phyloP scores from a whole-genome alignment of 1,140 invertebrate genomes.

The Andrena cerasifolii region DNA sequence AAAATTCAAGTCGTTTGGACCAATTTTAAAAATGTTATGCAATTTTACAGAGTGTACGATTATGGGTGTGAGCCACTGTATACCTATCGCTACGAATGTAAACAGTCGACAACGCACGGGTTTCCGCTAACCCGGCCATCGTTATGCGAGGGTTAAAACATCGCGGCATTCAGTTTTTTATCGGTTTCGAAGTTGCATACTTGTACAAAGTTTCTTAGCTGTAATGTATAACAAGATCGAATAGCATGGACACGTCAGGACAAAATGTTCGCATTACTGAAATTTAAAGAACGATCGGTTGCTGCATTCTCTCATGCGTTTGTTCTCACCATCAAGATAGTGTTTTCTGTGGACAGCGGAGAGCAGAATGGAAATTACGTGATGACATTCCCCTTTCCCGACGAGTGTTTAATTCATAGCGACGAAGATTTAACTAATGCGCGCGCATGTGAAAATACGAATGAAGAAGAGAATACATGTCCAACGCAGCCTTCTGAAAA shows the following conservation, averaged over 20 bases:
- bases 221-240: conserved; percentile 62
- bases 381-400: background rate
- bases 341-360: conserved; percentile 2
- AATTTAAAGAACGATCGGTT: conserved; percentile 73
- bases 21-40: no score
- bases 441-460: background rate
- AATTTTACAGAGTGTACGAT: no score
- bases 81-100: no score
- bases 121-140: no score
- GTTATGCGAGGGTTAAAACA: no score
- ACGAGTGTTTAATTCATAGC: background rate
- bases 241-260: conserved; percentile 77
- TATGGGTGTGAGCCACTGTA: no score
- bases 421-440: background rate
- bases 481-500: background rate
- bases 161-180: no score
- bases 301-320: conserved; percentile 74
- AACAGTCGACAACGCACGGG: no score
- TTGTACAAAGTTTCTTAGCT: conserved; percentile 62
- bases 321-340: conserved; percentile 73
- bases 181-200: background rate
- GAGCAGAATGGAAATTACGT: background rate
- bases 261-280: conserved; percentile 78
- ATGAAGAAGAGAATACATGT: background rate
- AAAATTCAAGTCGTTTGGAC: no score